Evolutionary conservation across 2,888 invertebrate genomes (phyloP), one percentile per base, ranked within the genome.

Genomic region (Cetonia aurata): DNA sequence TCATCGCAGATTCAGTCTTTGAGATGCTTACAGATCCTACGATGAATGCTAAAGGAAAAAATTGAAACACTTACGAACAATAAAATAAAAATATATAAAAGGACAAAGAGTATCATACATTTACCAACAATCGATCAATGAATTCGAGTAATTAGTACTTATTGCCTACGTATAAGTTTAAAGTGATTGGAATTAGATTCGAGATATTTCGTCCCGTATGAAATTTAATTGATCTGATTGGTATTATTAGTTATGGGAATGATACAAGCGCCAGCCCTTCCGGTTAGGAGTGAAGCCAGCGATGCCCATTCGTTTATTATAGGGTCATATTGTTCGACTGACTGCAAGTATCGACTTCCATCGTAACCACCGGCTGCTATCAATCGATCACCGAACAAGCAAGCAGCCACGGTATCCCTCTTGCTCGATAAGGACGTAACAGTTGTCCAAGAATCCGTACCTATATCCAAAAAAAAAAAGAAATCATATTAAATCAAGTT

Each of bases 341-440:
- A 90, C 79, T 91, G 92, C 55, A 96, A 87, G 83, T 96, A 96
- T 77, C 93, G 91, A 79, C 92, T 92, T 31, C 97, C 97, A 86
- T 97, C 96, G 83, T 95, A 96, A 0, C 98, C 98, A 19, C 97
- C 97, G 19, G 94, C 92, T 46, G 94, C 94, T 59, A 93, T 90
- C 69, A 96, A 86, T 76, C 90, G 87, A 82, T 95, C 93, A 0
- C 95, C 97, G 10, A 97, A 89, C 44, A 95, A 86, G 77, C 95
- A 94, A 71, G 95, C 92, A 12, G 96, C 96, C 71, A 96, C 93
- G 4, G 96, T 94, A 86, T 97, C 97, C 42, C 96, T 87, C 53
- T 95, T 94, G 77, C 92, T 88, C 57, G 92, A 92, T 79, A 97
- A 89, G 4, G 93, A 90, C 19, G 96, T 93, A 53, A 97, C 91